phyloP scores from a whole-genome alignment of 2,113 vertebrate genomes.

The Myodes glareolus region DNA sequence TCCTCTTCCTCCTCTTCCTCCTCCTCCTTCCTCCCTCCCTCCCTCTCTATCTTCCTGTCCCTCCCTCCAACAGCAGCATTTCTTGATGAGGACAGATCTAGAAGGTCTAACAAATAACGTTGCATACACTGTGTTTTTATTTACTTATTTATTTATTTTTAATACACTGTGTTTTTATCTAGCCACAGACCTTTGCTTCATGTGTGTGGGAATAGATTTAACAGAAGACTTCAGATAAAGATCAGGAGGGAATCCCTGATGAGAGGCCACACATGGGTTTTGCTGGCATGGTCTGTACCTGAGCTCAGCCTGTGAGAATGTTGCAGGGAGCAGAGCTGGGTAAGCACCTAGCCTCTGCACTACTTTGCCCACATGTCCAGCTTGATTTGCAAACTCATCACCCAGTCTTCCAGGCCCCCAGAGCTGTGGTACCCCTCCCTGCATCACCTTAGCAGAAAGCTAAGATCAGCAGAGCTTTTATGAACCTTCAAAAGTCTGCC shows the following conservation, averaged over 20 bases:
- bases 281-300: neutral
- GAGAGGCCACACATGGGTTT: rapidly evolving
- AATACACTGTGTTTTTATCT: neutral
- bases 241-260: too few relatives aligned
- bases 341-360: neutral
- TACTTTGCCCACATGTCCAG: neutral
- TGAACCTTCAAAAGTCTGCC: neutral
- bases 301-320: neutral
- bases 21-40: neutral
- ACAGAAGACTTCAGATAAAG: neutral
- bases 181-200: neutral
- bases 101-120: neutral
- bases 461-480: neutral
- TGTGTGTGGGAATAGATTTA: neutral
- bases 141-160: too few relatives aligned
- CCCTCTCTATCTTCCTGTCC: neutral
- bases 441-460: neutral
- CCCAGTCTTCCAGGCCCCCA: neutral
- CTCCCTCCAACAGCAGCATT: neutral
- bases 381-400: neutral
- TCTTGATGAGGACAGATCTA: neutral
- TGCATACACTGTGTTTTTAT: neutral
- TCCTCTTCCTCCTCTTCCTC: rapidly evolving
- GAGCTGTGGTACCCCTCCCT: neutral
- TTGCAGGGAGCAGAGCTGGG: neutral